phyloP scores from a whole-genome alignment of 1,140 invertebrate genomes.

The Leptinotarsa lineolata region DNA sequence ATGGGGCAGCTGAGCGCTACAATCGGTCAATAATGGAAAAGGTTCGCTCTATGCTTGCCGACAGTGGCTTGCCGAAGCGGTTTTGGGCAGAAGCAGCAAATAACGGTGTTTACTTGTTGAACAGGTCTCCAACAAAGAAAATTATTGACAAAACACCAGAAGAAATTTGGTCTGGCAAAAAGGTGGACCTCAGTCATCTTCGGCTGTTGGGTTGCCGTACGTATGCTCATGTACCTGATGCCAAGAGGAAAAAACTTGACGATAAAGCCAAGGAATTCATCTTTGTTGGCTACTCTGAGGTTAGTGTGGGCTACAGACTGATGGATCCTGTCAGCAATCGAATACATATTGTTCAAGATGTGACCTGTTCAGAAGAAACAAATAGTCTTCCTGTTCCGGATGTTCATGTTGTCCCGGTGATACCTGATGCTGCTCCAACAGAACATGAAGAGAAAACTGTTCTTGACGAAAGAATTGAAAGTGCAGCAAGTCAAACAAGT shows the following conservation, averaged over 20 bases:
- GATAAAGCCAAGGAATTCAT: constrained; percentile 49
- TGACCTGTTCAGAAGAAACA: constrained; percentile 18
- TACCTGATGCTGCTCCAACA: constrained; percentile 23
- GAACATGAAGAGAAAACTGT: neutral
- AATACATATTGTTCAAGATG: constrained; percentile 23
- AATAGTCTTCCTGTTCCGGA: neutral
- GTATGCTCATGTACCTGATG: constrained; percentile 52
- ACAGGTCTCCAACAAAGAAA: constrained; percentile 47
- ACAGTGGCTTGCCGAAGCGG: constrained; percentile 50
- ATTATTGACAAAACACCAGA: constrained; percentile 53
- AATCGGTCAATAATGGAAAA: constrained; percentile 50
- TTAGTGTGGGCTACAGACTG: constrained; percentile 55
- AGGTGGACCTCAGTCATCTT: constrained; percentile 42
- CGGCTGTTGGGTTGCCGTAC: constrained; percentile 55
- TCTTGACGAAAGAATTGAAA: constrained; percentile 13
- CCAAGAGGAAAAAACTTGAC: constrained; percentile 51
- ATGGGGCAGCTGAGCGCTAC: constrained; percentile 53
- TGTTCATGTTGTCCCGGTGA: neutral
- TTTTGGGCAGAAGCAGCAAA: constrained; percentile 53
- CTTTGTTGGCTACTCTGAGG: constrained; percentile 57
- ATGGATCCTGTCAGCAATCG: constrained; percentile 3
- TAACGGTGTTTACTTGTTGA: constrained; percentile 51
- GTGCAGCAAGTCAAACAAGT: neutral
- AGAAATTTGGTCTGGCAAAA: constrained; percentile 47
- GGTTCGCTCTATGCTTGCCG: constrained; percentile 39